Evolutionary conservation across 2,888 invertebrate genomes (phyloP), one percentile per base, ranked within the genome.

Genomic region (Leucozona laternaria): DNA sequence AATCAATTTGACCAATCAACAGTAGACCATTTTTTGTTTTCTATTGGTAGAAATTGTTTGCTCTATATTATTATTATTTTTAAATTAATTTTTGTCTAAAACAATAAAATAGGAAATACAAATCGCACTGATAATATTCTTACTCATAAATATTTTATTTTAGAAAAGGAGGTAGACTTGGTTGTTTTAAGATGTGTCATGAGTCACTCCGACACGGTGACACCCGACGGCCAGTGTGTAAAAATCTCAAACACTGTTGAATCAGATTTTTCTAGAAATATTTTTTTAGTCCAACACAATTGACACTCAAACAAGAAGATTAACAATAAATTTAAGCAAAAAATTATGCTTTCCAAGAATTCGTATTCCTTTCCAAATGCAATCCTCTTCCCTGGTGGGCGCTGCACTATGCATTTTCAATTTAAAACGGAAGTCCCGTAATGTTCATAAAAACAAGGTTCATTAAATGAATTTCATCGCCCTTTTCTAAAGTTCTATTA

Each of bases 381-480:
- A 22, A 50, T n/a, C 20, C 50, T n/a, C 15, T 31, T 55, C 8
- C 3, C 8, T 5, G 1, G 43, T 0, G 1, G 10, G 37, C 28
- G 0, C 1, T 22, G 17, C 34, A 34, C 17, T 15, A 7, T 22
- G 34, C 37, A 58, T 22, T 60, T n/a, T 1, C 40, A 37, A n/a
- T 40, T 5, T 15, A 70, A 20, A 22, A 45, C n/a, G n/a, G n/a
- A n/a, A n/a, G n/a, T 15, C 34, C 6, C 13, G 4, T 25, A n/a
- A 25, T 28, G 43, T 40, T 15, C 25, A 20, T n/a, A n/a, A n/a
- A 66, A 43, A 5, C 13, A 31, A 55, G 43, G 10, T 45, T 55
- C 55, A 55, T 76, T 66, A 45, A 76, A 28, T 75, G 8, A 53
- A 75, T 64, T 75, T 53, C 20, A 20, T 64, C 62, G 53, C 20